Base-by-base conservation (phyloP, 2,888 invertebrate species). In the Torymus auratus region DNA sequence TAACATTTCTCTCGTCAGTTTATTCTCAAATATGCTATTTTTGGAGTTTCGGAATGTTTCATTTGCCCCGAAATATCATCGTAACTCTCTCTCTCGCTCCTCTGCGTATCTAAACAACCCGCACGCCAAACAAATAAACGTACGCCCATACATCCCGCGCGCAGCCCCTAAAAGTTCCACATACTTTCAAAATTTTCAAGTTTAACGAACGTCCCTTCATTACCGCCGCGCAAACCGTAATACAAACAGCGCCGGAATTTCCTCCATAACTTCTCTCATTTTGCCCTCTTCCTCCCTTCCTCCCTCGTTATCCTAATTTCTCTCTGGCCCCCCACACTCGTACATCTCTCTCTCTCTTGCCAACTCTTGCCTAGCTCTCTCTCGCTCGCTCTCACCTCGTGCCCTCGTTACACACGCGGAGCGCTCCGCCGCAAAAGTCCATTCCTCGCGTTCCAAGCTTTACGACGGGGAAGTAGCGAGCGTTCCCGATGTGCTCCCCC, bases 401-500 rank as follows among this genome's bases (percentile, higher is more conserved):
- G 13, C 52, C 56, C 62, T 62, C 56, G 17, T 28, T 58, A 53
- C 64, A 2, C 41, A 20, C 68, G 65, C 50, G 11, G 2, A 23
- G 53, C 64, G 23, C 50, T 15, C 13, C 28, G 60, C 55, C 56
- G 15, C 69, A 64, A 75, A 67, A 80, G 75, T 78, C 78, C 80
- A 80, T 83, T 82, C 80, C 83, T 64, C 60, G 82, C 83, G 80
- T 83, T 83, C 82, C 80, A 75, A 20, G 58, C 64, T 83, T 82
- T 83, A 83, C 82, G 83, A 83, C 79, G 70, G 53, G 65, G 67
- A 60, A 80, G 61, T 62, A 58, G n/a, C 60, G 41, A 41, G 41
- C 41, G 41, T 41, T 7, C 41, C 1, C 41, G 41, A 41, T 41
- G 41, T 41, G 7, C 41, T 41, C 41, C 41, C 41, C 41, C 41